Percentiles rank a stretch among this genome's conserved stretches.
Evolutionary conservation across 2,888 invertebrate species (phyloP).

Genomic region (Apodemia hepburni): DNA sequence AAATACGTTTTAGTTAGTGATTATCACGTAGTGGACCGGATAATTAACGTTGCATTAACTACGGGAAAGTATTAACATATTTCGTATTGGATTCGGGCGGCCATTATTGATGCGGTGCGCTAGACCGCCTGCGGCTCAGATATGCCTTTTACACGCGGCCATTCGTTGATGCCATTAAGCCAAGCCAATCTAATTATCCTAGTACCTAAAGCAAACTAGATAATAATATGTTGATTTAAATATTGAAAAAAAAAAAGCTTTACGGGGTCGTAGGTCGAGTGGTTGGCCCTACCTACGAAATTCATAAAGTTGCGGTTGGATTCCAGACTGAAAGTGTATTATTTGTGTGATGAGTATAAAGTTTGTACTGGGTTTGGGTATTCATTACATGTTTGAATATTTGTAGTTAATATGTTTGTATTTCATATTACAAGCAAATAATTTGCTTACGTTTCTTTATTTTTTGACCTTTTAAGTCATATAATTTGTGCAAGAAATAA

Average conservation of each 20-base stretch:
- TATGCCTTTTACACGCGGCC: background rate
- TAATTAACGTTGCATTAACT: constrained; percentile 6
- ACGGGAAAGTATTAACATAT: constrained; percentile 14
- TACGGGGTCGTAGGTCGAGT: too few species aligned
- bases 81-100: constrained; percentile 11
- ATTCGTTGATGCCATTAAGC: background rate
- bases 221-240: background rate
- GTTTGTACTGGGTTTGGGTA: too few species aligned
- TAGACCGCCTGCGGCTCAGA: constrained; percentile 13
- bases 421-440: too few species aligned
- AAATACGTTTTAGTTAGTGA: background rate
- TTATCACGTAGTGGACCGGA: constrained; percentile 12
- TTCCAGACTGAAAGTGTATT: too few species aligned
- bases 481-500: too few species aligned
- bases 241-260: background rate
- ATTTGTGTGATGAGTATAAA: too few species aligned
- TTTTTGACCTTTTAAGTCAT: too few species aligned
- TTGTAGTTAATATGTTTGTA: too few species aligned
- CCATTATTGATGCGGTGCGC: constrained; percentile 6
- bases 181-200: background rate
- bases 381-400: too few species aligned
- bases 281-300: too few species aligned
- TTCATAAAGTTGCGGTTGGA: too few species aligned
- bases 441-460: too few species aligned
- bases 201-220: background rate